Conservation (phyloP, 2,888 invertebrate genomes). For the Epinotia demarniana region DNA sequence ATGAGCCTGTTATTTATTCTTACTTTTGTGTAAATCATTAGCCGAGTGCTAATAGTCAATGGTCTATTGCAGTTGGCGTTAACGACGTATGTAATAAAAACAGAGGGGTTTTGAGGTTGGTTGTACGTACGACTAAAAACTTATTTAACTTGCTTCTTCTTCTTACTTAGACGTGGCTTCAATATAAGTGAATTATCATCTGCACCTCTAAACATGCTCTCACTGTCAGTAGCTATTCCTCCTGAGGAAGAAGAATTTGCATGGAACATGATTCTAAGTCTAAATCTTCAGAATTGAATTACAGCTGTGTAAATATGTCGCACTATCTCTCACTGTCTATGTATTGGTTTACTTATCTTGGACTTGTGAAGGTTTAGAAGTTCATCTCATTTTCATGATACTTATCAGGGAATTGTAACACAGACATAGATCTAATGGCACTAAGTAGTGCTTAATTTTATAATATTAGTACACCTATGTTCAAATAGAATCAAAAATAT, state of each 20-base stretch:
- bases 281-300: background rate
- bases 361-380: background rate
- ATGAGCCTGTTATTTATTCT: background rate
- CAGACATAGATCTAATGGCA: background rate
- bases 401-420: background rate
- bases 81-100: slow-evolving; percentile 15
- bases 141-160: background rate
- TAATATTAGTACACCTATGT: background rate
- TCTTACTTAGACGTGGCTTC: background rate
- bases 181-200: slow-evolving; percentile 2
- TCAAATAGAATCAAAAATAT: background rate
- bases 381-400: background rate
- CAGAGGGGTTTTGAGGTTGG: slow-evolving; percentile 33
- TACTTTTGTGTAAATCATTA: background rate
- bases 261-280: background rate
- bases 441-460: background rate
- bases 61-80: background rate
- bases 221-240: background rate
- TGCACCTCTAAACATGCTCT: background rate
- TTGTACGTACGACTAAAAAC: slow-evolving; percentile 3
- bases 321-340: too few relatives aligned
- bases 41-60: background rate
- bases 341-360: background rate
- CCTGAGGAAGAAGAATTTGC: background rate
- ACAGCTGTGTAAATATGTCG: background rate